Conservation (phyloP, 2,888 invertebrate species). For the Oligia latruncula region DNA sequence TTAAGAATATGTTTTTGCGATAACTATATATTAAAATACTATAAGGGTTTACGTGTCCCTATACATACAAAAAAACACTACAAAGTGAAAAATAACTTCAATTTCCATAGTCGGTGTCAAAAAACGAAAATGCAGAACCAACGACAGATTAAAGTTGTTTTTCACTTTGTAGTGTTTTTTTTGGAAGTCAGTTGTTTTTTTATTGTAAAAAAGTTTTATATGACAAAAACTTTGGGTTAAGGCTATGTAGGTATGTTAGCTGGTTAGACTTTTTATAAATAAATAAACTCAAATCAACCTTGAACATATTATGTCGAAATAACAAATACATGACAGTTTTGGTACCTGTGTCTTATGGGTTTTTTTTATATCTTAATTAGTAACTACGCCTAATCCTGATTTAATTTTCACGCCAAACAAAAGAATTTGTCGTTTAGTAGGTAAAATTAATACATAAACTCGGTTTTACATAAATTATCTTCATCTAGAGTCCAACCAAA, state of each 20-base stretch:
- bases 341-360: neutral
- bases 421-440: neutral
- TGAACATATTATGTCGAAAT: slow-evolving; percentile 18
- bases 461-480: neutral
- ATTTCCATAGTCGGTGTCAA: no score
- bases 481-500: neutral
- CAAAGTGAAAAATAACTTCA: no score
- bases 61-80: neutral
- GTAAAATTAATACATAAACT: neutral
- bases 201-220: no score
- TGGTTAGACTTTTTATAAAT: neutral
- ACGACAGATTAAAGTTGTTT: no score
- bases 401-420: neutral
- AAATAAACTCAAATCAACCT: slow-evolving; percentile 6
- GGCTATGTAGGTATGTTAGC: no score
- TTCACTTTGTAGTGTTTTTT: no score
- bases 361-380: slow-evolving; percentile 17
- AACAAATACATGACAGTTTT: slow-evolving; percentile 14
- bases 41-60: neutral
- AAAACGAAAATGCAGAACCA: no score
- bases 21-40: neutral
- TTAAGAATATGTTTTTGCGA: neutral
- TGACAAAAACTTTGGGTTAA: no score
- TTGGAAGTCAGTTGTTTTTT: no score
- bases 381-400: neutral